A percentile compares a stretch with the other conserved stretches of the same genome.
Evolutionary conservation across 1,140 invertebrate genomes (phyloP).

Genomic region (Bacillus rossius): DNA sequence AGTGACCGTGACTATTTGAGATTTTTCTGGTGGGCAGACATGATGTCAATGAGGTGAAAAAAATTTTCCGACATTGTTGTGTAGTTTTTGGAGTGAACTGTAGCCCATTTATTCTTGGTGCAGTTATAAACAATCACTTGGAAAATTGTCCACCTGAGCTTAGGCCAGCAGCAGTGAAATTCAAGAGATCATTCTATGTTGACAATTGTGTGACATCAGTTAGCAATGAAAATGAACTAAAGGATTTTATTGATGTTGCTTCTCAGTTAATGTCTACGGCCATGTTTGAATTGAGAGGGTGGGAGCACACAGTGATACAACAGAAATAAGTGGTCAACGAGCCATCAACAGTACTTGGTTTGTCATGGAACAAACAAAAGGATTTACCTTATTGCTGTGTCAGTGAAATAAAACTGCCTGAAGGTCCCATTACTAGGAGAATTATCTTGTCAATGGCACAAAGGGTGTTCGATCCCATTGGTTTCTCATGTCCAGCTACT

Average conservation of each 20-base stretch:
- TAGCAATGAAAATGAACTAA: constrained; percentile 17
- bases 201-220: constrained; percentile 29
- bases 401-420: background rate
- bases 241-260: constrained; percentile 19
- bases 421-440: constrained; percentile 17
- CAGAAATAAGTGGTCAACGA: background rate
- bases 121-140: constrained; percentile 12
- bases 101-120: constrained; percentile 18
- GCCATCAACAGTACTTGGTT: constrained; percentile 21
- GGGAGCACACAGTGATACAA: constrained; percentile 19
- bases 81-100: constrained; percentile 23
- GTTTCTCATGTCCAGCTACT: constrained; percentile 30
- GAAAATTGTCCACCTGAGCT: constrained; percentile 6
- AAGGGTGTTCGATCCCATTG: constrained; percentile 34
- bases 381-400: constrained; percentile 17
- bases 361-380: constrained; percentile 22
- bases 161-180: constrained; percentile 11
- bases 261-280: constrained; percentile 21
- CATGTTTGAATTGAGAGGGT: constrained; percentile 30
- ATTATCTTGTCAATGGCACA: constrained; percentile 25
- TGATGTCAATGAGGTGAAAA: constrained; percentile 12
- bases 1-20: constrained; percentile 33
- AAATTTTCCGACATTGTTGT: constrained; percentile 26
- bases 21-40: constrained; percentile 35
- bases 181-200: constrained; percentile 24